These are phyloP conservation scores for Teinopalpus imperialis DNA, from an alignment of 2,888 invertebrate species.

Conservation along the genomic window DNA sequence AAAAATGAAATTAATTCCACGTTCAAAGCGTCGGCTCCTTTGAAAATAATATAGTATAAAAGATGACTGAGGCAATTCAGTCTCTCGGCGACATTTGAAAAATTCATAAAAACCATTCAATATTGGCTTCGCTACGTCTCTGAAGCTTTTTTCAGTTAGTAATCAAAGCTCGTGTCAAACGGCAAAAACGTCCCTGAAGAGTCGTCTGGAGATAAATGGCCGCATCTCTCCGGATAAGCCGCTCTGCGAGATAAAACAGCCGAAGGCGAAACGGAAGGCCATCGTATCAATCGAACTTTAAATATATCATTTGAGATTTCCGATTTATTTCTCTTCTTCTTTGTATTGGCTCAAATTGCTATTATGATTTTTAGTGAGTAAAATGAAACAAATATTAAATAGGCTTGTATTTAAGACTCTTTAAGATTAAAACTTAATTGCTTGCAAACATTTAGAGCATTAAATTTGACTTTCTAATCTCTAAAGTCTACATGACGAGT, in stretches of 20 bases:
- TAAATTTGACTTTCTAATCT: too few relatives aligned
- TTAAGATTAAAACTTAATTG: too few relatives aligned
- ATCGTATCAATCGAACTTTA: conserved; percentile 20
- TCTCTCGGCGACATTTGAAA: conserved; percentile 18
- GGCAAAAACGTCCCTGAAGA: conserved; percentile 29
- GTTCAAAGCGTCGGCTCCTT: not conserved
- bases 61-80: not conserved
- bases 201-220: conserved; percentile 29
- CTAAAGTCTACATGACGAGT: too few relatives aligned
- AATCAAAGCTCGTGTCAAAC: conserved; percentile 31
- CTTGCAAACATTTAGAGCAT: too few relatives aligned
- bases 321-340: conserved; percentile 5
- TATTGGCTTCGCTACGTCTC: conserved; percentile 24
- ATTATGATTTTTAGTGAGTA: too few relatives aligned
- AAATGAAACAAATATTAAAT: too few relatives aligned
- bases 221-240: conserved; percentile 25
- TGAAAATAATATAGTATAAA: conserved; percentile 5
- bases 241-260: conserved; percentile 15
- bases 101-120: conserved; percentile 29
- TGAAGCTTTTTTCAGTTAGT: conserved; percentile 26
- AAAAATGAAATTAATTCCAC: too few relatives aligned
- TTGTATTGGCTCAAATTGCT: not conserved
- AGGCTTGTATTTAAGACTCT: too few relatives aligned
- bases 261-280: conserved; percentile 11
- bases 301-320: conserved; percentile 17